Evolutionary conservation across 1,140 invertebrate genomes (phyloP), one percentile per base, ranked within the genome.

Genomic region (Lepidurus apus): DNA sequence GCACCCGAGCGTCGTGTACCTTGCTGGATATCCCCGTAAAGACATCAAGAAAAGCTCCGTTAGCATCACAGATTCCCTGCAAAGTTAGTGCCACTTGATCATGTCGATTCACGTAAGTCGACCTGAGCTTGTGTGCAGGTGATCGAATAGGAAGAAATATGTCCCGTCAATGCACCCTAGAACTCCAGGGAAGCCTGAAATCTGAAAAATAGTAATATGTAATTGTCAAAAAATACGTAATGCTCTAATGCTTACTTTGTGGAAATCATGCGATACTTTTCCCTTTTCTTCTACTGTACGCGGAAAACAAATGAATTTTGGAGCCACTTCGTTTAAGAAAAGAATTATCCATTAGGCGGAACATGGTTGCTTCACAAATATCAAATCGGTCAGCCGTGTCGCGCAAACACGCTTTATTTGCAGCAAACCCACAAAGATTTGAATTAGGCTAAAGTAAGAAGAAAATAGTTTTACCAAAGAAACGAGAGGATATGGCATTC

Each of bases 31-130:
- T 77, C 24, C 82, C 82, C 6, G 80, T 81, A 78, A 83, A 83
- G 3, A 81, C 78, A 78, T 84, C 81, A 9, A 81, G 45, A 76
- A 85, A 84, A 73, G 73, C 76, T 78, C 81, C 80, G 5, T 81
- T 77, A 17, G 47, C 24, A 76, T 82, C 80, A 79, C 81, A 82
- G n/a, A 84, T 81, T 6, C 79, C 82, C 80, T 84, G 83, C 8
- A 84, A 44, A 13, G 80, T 80, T 7, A 84, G 77, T 17, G 83
- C 83, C 10, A 80, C 43, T 34, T 73, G 73, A 42, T 82, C 79
- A 75, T 83, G 83, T n/a, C 82, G 74, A 78, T 83, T 84, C 3
- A 81, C 26, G 53, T 82, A 84, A n/a, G 79, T 82, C 0, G 24
- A 79, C 74, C 81, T 77, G n/a, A 79, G 77, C 76, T 81, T 82